Conservation (phyloP, 2,113 vertebrate genomes). For the Paradisaea rubra region DNA sequence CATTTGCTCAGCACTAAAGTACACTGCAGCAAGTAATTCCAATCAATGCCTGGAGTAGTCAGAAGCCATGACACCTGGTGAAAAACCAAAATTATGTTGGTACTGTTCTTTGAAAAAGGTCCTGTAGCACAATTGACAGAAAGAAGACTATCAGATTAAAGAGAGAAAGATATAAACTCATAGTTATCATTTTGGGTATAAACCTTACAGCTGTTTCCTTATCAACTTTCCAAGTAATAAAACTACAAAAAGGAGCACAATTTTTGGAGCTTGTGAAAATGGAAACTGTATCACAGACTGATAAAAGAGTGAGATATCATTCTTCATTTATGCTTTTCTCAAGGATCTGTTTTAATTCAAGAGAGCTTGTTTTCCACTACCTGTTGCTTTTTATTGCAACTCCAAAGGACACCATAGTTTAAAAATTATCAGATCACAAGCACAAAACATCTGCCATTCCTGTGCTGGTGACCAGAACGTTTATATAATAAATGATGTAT, state of each 20-base stretch:
- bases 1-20: neutral
- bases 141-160: neutral
- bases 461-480: neutral
- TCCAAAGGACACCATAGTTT: neutral
- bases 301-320: neutral
- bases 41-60: neutral
- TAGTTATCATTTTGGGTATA: neutral
- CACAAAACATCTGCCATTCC: neutral
- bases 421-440: neutral
- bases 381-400: neutral
- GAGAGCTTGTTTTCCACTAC: neutral
- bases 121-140: neutral
- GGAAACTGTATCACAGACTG: neutral
- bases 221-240: neutral
- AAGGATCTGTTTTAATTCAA: neutral
- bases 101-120: neutral
- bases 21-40: neutral
- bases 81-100: neutral
- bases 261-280: neutral
- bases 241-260: neutral
- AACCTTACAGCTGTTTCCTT: slow-evolving; percentile 1
- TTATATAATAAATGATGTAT: neutral
- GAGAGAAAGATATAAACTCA: neutral
- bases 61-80: neutral
- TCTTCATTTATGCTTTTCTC: neutral